phyloP scores from a whole-genome alignment of 2,113 vertebrate species.

The Protobothrops mucrosquamatus region DNA sequence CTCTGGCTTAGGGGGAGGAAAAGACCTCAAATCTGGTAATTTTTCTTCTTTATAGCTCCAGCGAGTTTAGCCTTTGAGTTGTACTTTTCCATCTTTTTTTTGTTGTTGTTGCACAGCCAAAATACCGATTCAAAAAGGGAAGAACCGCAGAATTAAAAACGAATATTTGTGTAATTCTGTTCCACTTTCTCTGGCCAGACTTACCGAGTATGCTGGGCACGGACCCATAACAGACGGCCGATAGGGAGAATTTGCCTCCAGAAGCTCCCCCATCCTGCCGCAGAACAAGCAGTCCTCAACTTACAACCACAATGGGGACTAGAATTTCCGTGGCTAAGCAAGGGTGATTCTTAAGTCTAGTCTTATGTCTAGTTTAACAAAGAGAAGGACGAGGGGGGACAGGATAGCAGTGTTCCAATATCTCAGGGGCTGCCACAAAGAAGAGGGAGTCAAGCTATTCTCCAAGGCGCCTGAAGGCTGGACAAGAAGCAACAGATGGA shows the following conservation, averaged over 20 bases:
- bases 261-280: not conserved
- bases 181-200: not conserved
- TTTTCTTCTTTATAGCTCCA: not conserved
- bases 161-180: not conserved
- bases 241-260: not conserved
- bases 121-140: not conserved
- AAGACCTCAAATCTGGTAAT: not conserved
- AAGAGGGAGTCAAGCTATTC: too few species aligned
- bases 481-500: too few species aligned
- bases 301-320: not conserved
- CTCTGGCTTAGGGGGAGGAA: not conserved
- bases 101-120: not conserved
- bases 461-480: too few species aligned
- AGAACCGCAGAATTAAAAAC: not conserved
- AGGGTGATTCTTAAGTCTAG: not conserved
- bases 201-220: too few species aligned
- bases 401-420: too few species aligned
- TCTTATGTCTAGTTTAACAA: too few species aligned
- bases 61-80: not conserved
- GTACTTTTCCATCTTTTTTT: not conserved
- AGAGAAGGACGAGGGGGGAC: too few species aligned
- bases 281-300: not conserved
- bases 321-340: not conserved
- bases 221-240: not conserved
- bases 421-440: too few species aligned